Base-by-base conservation (phyloP, 2,797 vertebrate species). In the Micropoecilia bifurca region DNA sequence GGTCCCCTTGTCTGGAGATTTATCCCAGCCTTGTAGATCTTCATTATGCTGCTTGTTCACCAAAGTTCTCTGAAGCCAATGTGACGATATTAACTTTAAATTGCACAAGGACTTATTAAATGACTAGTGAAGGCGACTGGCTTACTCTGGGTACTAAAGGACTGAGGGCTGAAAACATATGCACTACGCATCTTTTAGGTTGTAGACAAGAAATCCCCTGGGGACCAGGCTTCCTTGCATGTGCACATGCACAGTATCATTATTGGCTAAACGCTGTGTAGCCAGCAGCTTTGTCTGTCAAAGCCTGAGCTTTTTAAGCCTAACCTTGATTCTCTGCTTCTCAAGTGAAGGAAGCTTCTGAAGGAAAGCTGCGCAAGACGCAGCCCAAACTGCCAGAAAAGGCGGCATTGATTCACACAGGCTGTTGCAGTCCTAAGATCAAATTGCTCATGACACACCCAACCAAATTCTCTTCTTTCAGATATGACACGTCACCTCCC, bases 401-500 rank as follows among this genome's bases (percentile, higher is more conserved):
- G 83, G 71, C 77, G 75, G 71, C 79, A 88, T 85, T 74, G 73
- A 61, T 84, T 78, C 81, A 68, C 80, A 80, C 75, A 80, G 69
- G 80, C 84, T 77, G 80, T 84, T 83, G 76, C 86, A 78, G 82
- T 86, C 63, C 68, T n/a, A 71, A 83, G 82, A 76, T 80, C 77
- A 89, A 89, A 91, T 87, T 90, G 76, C 47, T 69, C 39, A 2
- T 81, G 83, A 87, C 85, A 86, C 75, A 84, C 73, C 61, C 1
- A 59, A 74, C 87, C 87, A 47, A 85, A 84, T 84, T 73, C 76
- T 76, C 28, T 82, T 87, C 75, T 81, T 86, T 77, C 45, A 82
- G 77, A 76, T 69, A 61, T 81, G 79, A 82, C 66, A 85, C 81
- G 68, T 83, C 78, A 76, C 80, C 81, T 80, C 69, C 74, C 74